These are phyloP conservation scores for Ophonus ardosiacus DNA, from an alignment of 2,888 invertebrate genomes.

Conservation along the genomic window DNA sequence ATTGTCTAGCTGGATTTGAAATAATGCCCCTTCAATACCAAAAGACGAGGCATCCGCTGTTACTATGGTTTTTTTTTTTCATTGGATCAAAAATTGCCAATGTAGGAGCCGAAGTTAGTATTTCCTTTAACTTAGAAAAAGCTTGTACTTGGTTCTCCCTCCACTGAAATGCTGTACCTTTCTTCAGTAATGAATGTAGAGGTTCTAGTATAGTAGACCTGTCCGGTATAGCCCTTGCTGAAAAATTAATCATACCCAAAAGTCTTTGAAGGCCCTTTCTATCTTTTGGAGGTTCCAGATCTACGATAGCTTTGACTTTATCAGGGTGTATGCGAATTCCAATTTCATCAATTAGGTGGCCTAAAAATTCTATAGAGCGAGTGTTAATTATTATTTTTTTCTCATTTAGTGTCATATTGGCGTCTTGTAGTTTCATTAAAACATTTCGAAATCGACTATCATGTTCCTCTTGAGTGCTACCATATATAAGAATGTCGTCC, in stretches of 20 bases:
- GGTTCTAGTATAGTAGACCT: slow-evolving; percentile 3
- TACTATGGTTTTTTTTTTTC: not conserved
- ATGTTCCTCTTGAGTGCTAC: slow-evolving; percentile 11
- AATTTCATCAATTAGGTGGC: not conserved
- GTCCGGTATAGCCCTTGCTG: not conserved
- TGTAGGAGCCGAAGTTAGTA: slow-evolving; percentile 18
- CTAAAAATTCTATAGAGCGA: slow-evolving; percentile 14
- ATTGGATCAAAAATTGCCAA: not conserved
- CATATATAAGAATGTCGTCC: slow-evolving; percentile 30
- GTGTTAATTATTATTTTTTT: slow-evolving; percentile 10
- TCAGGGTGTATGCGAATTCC: slow-evolving; percentile 26
- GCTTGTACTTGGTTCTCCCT: not conserved
- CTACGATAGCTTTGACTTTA: not conserved
- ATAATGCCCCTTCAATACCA: slow-evolving; percentile 12
- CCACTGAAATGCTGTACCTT: not conserved
- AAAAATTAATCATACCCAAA: slow-evolving; percentile 10
- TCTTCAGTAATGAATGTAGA: slow-evolving; percentile 6
- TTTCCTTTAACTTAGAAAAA: slow-evolving; percentile 10
- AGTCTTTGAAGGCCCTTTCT: slow-evolving; percentile 1
- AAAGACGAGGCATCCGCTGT: slow-evolving; percentile 4
- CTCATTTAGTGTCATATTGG: not conserved
- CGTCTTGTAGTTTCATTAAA: not conserved
- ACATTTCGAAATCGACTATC: not conserved
- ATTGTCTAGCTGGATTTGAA: not conserved
- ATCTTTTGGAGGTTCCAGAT: slow-evolving; percentile 17